These are phyloP conservation scores for Platorchestia sp. DNA, from an alignment of 1,140 invertebrate genomes.

Conservation along the genomic window DNA sequence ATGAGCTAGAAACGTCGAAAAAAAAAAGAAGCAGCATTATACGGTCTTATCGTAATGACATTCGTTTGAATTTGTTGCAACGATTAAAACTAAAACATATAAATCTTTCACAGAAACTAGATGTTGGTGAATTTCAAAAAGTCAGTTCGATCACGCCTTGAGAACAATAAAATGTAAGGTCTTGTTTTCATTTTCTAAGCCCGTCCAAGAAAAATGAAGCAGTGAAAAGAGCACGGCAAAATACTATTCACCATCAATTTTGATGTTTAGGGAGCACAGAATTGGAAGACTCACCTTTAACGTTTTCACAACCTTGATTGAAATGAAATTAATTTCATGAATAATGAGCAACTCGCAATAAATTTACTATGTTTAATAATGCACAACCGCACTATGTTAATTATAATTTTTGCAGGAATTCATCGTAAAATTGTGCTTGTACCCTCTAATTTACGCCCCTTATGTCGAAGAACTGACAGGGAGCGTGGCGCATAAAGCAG, in stretches of 20 bases:
- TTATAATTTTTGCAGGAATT: neutral
- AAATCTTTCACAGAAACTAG: neutral
- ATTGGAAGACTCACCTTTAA: neutral
- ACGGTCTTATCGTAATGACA: neutral
- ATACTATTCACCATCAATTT: neutral
- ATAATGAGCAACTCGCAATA: neutral
- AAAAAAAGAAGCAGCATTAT: neutral
- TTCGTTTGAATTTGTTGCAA: neutral
- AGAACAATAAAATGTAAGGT: neutral
- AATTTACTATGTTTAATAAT: neutral
- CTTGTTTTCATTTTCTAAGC: neutral
- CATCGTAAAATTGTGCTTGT: neutral
- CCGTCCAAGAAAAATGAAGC: neutral
- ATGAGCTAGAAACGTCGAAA: neutral
- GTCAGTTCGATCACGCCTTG: neutral
- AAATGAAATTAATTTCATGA: neutral
- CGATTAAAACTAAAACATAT: neutral
- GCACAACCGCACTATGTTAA: neutral
- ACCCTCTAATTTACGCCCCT: neutral
- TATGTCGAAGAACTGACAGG: too few relatives aligned
- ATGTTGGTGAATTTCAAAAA: neutral
- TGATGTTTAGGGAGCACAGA: neutral
- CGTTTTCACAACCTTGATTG: neutral
- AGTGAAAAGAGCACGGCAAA: neutral
- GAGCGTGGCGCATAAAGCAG: too few relatives aligned